Evolutionary conservation across 2,888 invertebrate genomes (phyloP).

Genomic region (Hypsopygia costalis): DNA sequence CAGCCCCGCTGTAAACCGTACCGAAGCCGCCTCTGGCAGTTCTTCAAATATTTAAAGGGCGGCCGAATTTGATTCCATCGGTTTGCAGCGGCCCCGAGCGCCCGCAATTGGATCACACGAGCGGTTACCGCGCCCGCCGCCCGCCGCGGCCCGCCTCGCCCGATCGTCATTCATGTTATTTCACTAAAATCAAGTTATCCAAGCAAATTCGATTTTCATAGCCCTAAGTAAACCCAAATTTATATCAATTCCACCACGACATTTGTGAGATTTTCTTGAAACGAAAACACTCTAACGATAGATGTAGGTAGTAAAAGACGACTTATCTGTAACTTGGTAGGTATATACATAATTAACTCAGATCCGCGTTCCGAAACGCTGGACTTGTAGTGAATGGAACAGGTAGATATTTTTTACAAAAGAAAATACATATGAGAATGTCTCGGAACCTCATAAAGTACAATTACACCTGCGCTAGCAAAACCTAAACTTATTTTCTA

Average conservation of each 20-base stretch:
- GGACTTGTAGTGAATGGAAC: too few relatives aligned
- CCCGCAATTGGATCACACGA: conserved; percentile 74
- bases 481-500: conserved; percentile 24
- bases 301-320: too few relatives aligned
- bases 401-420: too few relatives aligned
- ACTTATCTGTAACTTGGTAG: too few relatives aligned
- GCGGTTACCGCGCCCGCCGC: conserved; percentile 47
- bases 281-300: not conserved
- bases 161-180: conserved; percentile 47
- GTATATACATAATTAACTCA: too few relatives aligned
- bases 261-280: conserved; percentile 2
- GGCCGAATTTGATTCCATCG: conserved; percentile 62
- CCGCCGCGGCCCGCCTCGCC: conserved; percentile 21
- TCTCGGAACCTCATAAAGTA: not conserved
- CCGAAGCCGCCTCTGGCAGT: conserved; percentile 37
- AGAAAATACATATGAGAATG: too few relatives aligned
- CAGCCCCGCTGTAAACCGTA: too few relatives aligned
- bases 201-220: conserved; percentile 63
- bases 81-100: conserved; percentile 39
- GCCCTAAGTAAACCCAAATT: conserved; percentile 59
- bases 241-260: conserved; percentile 27
- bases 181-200: conserved; percentile 62
- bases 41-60: conserved; percentile 78
- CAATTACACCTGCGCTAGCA: conserved; percentile 6
- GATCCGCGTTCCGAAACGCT: too few relatives aligned